Conservation (phyloP, 2,888 invertebrate species). For the Synergus laeviventris region DNA sequence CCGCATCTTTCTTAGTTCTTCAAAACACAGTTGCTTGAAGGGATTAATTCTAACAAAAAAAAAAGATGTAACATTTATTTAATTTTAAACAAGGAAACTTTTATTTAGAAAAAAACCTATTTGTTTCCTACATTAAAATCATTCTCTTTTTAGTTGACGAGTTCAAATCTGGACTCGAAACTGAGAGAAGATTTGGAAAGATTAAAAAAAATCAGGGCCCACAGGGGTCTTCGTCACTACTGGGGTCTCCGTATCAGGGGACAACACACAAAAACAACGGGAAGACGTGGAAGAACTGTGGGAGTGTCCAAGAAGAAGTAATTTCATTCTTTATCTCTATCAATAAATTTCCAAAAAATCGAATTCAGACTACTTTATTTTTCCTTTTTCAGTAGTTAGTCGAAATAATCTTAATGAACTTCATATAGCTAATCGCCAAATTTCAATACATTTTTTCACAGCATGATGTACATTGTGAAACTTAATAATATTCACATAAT, state of each 20-base stretch:
- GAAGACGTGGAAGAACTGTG: slow-evolving; percentile 99
- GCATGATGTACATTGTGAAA: neutral
- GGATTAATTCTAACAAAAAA: slow-evolving; percentile 33
- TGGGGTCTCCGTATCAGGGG: slow-evolving; percentile 99
- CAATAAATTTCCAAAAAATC: slow-evolving; percentile 48
- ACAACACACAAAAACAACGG: slow-evolving; percentile 99
- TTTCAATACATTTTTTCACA: neutral
- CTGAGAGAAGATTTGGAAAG: slow-evolving; percentile 99
- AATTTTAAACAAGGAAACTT: neutral
- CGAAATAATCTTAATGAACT: neutral
- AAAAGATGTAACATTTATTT: neutral
- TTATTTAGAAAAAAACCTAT: neutral
- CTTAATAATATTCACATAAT: neutral
- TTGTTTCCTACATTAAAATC: neutral
- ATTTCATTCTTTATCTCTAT: slow-evolving; percentile 70
- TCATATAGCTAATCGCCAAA: neutral
- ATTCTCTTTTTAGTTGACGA: slow-evolving; percentile 82
- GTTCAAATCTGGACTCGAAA: slow-evolving; percentile 96
- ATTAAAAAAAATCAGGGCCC: slow-evolving; percentile 99
- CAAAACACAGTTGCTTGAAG: slow-evolving; percentile 43
- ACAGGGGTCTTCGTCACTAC: slow-evolving; percentile 99
- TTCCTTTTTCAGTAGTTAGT: neutral
- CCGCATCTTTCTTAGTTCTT: slow-evolving; percentile 60
- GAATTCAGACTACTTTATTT: neutral
- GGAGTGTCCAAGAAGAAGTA: slow-evolving; percentile 99